Evolutionary conservation across 2,888 invertebrate species (phyloP).

Genomic region (Heteropelma amictum): DNA sequence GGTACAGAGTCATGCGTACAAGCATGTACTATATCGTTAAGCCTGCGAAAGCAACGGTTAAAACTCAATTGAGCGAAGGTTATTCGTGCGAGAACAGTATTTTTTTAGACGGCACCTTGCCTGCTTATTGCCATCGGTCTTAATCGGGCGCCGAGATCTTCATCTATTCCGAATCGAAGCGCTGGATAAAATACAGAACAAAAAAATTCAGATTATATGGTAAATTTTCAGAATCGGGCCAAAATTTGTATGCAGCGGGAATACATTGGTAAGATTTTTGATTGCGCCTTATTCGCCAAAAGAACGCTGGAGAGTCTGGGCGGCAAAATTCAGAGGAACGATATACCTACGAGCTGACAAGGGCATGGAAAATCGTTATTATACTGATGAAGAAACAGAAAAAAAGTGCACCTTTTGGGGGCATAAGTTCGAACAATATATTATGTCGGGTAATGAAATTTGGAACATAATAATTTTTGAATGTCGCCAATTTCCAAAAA

Average conservation of each 20-base stretch:
- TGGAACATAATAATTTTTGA: neutral
- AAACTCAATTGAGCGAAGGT: no score
- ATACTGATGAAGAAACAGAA: constrained; percentile 78
- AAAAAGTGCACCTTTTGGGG: constrained; percentile 76
- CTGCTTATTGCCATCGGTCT: no score
- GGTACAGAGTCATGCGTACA: no score
- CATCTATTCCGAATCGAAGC: no score
- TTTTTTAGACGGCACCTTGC: no score
- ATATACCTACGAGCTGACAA: constrained; percentile 4
- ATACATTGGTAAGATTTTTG: neutral
- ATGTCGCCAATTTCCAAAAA: no score
- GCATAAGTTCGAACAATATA: constrained; percentile 37
- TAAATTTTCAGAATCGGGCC: constrained; percentile 43
- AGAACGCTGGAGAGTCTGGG: neutral
- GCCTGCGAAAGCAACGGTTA: no score
- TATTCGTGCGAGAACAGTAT: no score
- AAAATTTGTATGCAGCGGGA: constrained; percentile 21
- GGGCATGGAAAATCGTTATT: neutral
- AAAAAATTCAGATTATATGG: neutral
- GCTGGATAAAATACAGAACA: neutral
- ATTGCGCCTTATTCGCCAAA: neutral
- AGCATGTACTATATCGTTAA: no score
- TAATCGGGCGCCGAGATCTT: no score
- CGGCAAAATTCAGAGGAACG: constrained; percentile 19
- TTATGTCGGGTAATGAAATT: constrained; percentile 79